Evolutionary conservation across 2,888 invertebrate species (phyloP).

Genomic region (Syritta pipiens): DNA sequence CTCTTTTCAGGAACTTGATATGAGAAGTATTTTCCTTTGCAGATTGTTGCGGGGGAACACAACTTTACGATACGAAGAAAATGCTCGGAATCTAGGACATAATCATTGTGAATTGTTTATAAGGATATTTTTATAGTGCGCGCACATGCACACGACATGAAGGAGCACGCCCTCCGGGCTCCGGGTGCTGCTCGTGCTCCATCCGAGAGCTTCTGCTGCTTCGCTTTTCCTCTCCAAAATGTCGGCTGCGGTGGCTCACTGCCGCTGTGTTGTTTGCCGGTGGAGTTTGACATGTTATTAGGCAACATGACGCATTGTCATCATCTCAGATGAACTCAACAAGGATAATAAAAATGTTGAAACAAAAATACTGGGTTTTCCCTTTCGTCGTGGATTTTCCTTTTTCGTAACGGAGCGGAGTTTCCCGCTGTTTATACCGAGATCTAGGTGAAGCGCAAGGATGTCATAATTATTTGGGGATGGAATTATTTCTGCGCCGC

Average conservation of each 20-base stretch:
- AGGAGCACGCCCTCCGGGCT: slow-evolving; percentile 22
- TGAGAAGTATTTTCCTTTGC: slow-evolving; percentile 54
- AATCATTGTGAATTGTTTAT: slow-evolving; percentile 62
- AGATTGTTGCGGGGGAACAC: slow-evolving; percentile 17
- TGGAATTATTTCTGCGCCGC: slow-evolving; percentile 7
- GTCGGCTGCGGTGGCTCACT: slow-evolving; percentile 18
- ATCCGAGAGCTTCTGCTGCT: no score
- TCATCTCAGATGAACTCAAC: slow-evolving; percentile 28
- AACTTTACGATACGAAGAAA: slow-evolving; percentile 33
- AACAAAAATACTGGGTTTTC: slow-evolving; percentile 27
- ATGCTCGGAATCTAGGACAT: slow-evolving; percentile 61
- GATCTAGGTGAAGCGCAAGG: slow-evolving; percentile 14
- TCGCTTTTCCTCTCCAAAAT: slow-evolving; percentile 4
- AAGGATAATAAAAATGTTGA: slow-evolving; percentile 5
- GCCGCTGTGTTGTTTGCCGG: neutral
- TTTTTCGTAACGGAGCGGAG: neutral
- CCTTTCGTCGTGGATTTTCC: neutral
- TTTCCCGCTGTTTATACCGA: neutral
- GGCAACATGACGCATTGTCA: slow-evolving; percentile 29
- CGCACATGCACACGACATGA: slow-evolving; percentile 25
- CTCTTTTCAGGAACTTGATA: slow-evolving; percentile 54
- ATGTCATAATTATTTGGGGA: neutral
- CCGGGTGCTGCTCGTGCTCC: slow-evolving; percentile 18
- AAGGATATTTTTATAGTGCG: slow-evolving; percentile 49
- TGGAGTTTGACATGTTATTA: slow-evolving; percentile 30